Percentiles rank a stretch among this genome's conserved stretches.
Evolutionary conservation across 2,888 invertebrate species (phyloP).

Genomic region (Cerastoderma edule): DNA sequence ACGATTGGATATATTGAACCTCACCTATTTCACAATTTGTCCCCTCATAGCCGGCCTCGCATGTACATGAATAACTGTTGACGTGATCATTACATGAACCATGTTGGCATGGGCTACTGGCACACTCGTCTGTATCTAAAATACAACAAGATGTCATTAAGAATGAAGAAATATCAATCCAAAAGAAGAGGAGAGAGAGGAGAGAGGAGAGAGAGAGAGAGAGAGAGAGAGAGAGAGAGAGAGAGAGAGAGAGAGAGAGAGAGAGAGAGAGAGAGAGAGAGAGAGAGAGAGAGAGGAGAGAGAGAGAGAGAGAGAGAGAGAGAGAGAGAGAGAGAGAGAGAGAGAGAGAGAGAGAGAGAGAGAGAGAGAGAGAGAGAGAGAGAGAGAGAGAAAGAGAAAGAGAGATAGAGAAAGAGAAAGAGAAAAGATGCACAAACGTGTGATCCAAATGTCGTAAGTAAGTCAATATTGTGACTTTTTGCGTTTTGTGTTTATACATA

Average conservation of each 20-base stretch:
- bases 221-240: constrained; percentile 1
- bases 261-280: neutral
- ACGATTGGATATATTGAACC: too few relatives aligned
- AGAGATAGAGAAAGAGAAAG: neutral
- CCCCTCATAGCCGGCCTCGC: neutral
- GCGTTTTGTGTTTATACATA: too few relatives aligned
- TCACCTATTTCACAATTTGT: neutral
- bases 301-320: constrained; percentile 1
- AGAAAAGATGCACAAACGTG: neutral
- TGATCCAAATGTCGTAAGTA: too few relatives aligned
- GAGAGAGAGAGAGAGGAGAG: neutral
- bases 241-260: constrained; percentile 1
- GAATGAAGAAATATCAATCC: neutral
- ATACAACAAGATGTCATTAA: neutral
- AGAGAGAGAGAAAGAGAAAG: neutral
- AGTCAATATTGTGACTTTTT: too few relatives aligned
- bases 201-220: neutral
- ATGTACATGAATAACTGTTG: neutral
- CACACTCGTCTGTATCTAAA: neutral
- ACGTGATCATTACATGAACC: neutral
- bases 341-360: neutral
- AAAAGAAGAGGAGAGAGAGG: neutral
- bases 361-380: neutral
- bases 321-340: neutral
- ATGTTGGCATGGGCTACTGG: too few relatives aligned